phyloP scores from a whole-genome alignment of 2,113 vertebrate genomes.

The Camelus dromedarius region DNA sequence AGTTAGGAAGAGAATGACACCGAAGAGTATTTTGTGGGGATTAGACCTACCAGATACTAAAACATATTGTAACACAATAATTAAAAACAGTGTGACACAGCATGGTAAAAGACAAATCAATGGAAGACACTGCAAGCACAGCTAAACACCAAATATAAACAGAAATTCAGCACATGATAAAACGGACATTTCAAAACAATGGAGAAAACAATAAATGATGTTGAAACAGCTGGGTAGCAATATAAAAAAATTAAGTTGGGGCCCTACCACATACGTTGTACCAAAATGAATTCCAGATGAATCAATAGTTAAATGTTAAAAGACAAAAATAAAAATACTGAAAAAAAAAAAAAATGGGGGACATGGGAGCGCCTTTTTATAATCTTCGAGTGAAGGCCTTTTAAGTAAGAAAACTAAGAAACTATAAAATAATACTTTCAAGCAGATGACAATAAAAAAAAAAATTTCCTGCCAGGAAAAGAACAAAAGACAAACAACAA shows the following conservation, averaged over 20 bases:
- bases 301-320: background rate
- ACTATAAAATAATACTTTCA: constrained; percentile 5
- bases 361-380: background rate
- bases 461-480: background rate
- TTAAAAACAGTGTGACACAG: background rate
- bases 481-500: background rate
- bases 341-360: constrained; percentile 3
- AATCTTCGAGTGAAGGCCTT: background rate
- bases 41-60: background rate
- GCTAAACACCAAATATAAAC: background rate
- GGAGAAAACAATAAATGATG: background rate
- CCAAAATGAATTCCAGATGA: background rate
- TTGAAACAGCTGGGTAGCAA: background rate
- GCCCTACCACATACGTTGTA: background rate
- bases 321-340: background rate
- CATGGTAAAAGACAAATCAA: background rate
- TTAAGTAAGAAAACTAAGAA: constrained; percentile 30
- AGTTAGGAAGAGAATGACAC: background rate
- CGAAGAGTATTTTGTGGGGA: background rate
- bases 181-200: background rate
- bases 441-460: background rate
- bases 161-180: background rate
- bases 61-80: background rate
- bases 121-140: background rate
- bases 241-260: background rate